phyloP scores from a whole-genome alignment of 2,797 vertebrate genomes.

The Neomorphus geoffroyi region DNA sequence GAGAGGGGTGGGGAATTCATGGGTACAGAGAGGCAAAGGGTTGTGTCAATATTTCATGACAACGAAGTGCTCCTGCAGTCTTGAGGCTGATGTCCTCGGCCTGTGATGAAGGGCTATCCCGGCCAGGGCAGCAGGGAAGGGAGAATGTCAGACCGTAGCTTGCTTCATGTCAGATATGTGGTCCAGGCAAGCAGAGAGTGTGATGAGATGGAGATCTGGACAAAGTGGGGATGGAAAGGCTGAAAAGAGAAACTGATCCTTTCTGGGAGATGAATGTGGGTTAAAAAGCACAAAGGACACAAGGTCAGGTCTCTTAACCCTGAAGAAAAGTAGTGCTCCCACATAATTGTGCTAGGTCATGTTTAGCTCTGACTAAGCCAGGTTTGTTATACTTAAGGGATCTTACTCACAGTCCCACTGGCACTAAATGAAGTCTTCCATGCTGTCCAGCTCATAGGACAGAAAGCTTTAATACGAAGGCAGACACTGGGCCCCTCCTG shows the following conservation, averaged over 20 bases:
- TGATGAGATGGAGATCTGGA: background rate
- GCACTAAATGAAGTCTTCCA: background rate
- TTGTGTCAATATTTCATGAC: slow-evolving; percentile 3
- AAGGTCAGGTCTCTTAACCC: background rate
- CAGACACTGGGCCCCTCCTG: background rate
- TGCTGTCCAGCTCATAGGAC: background rate
- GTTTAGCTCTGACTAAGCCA: background rate
- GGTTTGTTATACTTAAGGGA: background rate
- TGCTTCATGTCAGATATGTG: background rate
- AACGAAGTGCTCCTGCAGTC: background rate
- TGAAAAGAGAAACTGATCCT: background rate
- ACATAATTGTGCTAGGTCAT: background rate
- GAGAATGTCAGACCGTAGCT: background rate
- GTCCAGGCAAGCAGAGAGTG: background rate
- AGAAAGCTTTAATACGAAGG: background rate
- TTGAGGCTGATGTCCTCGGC: background rate
- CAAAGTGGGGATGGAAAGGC: background rate
- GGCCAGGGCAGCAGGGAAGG: background rate
- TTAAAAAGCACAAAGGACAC: background rate
- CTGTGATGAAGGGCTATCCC: background rate
- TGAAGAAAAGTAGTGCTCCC: background rate
- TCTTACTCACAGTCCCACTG: background rate
- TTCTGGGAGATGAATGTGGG: background rate
- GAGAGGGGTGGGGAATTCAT: background rate
- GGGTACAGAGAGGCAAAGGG: background rate